Base-by-base conservation (phyloP, 2,888 invertebrate species). In the Hirtodrosophila duncani region DNA sequence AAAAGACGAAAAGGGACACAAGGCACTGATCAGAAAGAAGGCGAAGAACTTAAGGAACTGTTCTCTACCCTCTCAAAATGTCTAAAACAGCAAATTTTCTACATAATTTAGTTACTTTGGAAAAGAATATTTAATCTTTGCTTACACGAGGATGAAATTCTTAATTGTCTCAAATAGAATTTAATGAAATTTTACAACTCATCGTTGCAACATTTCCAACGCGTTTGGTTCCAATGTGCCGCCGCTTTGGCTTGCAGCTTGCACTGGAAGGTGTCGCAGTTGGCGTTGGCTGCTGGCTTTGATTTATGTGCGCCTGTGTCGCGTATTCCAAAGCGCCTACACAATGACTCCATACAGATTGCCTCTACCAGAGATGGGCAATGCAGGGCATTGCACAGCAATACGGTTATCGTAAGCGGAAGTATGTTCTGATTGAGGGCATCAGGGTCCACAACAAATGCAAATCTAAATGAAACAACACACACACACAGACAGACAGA, bases 301-400 rank as follows among this genome's bases (percentile, higher is more conserved):
- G 26, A 55, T 33, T 78, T 45, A 65, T 72, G 72, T 14, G 67
- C 70, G 59, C 72, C 72, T 78, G 67, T 59, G 14, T 31, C n/a
- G 36, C 51, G 34, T 63, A 56, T 72, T 78, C 51, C 59, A 48
- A 56, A 50, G 44, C 75, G 66, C 72, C 72, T 70, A 72, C 72
- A 81, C 81, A 69, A 21, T 23, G 56, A 51, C 21, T 36, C 67
- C 77, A 71, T 80, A 77, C 77, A 67, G 70, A 46, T 46, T 39
- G 59, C 49, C 71, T 80, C 77, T 68, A 71, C 21, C n/a, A 6
- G 48, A 26, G 53, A 53, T 67, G 74, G 69, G 69, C 53, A 42
- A 24, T 4, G 16, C 3, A 14, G 14, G 11, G 11, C 31, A 16
- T n/a, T 23, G 23, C 9, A 13, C 23, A 18, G 10, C 21, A 6